Evolutionary conservation across 2,797 vertebrate genomes (phyloP).

Genomic region (Anguilla megastoma): DNA sequence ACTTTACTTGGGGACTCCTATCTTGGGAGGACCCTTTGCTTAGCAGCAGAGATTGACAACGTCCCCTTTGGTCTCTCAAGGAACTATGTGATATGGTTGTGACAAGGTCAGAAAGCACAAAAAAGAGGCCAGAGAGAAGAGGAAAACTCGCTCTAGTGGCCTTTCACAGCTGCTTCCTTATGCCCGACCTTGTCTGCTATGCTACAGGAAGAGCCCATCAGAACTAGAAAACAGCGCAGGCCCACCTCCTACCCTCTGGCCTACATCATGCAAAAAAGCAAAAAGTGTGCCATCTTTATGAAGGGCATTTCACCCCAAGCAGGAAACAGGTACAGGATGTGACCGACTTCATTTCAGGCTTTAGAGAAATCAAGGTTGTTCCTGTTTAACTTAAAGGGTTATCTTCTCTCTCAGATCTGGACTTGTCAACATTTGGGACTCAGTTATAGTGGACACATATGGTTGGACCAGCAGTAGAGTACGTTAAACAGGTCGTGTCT

Average conservation of each 20-base stretch:
- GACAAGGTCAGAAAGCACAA: slow-evolving; percentile 44
- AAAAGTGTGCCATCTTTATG: slow-evolving; percentile 63
- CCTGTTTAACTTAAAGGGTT: neutral
- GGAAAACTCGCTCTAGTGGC: slow-evolving; percentile 43
- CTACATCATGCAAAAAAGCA: slow-evolving; percentile 47
- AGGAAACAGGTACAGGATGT: slow-evolving; percentile 40
- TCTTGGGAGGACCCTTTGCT: slow-evolving; percentile 36
- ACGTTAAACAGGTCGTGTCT: neutral
- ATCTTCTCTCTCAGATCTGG: neutral
- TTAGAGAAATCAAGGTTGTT: slow-evolving; percentile 1
- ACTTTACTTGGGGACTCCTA: slow-evolving; percentile 35
- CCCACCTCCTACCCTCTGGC: slow-evolving; percentile 47
- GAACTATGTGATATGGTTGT: slow-evolving; percentile 41
- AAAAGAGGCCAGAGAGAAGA: slow-evolving; percentile 5
- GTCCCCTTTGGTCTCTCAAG: slow-evolving; percentile 39
- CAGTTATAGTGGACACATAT: neutral
- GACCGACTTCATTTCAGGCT: slow-evolving; percentile 1
- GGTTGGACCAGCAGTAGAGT: no score
- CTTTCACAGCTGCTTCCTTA: slow-evolving; percentile 78
- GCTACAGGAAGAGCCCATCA: slow-evolving; percentile 61
- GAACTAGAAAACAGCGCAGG: slow-evolving; percentile 44
- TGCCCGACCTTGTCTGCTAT: slow-evolving; percentile 32
- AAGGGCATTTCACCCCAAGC: slow-evolving; percentile 25
- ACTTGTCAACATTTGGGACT: neutral
- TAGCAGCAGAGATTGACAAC: slow-evolving; percentile 41